Percentiles rank a stretch among this genome's conserved stretches.
Evolutionary conservation across 2,888 invertebrate species (phyloP).

Genomic region (Notodonta ziczac): DNA sequence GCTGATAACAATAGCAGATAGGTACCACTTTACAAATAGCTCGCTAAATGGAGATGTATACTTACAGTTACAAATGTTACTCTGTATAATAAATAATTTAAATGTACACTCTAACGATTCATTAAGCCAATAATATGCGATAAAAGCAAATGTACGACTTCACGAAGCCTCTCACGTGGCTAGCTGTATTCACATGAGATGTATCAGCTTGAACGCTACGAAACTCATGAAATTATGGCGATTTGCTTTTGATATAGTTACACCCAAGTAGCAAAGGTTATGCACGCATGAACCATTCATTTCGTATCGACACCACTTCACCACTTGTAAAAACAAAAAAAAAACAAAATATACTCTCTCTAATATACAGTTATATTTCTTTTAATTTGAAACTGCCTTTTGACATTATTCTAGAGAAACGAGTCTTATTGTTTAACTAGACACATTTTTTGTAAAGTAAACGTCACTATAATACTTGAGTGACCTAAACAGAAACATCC

Average conservation of each 20-base stretch:
- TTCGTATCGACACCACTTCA: neutral
- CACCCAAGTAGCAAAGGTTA: neutral
- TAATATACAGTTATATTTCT: neutral
- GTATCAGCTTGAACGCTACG: slow-evolving; percentile 37
- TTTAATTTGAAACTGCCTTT: neutral
- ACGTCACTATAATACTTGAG: no score
- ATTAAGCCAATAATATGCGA: slow-evolving; percentile 15
- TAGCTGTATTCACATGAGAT: slow-evolving; percentile 42
- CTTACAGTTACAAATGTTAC: no score
- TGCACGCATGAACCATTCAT: neutral
- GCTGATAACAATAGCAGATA: no score
- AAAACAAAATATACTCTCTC: no score
- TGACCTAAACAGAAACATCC: no score
- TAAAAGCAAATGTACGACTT: slow-evolving; percentile 36
- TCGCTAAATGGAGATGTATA: no score
- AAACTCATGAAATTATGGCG: slow-evolving; percentile 43
- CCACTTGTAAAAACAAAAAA: neutral
- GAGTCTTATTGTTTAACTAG: no score
- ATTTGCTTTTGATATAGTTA: slow-evolving; percentile 31
- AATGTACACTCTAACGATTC: no score
- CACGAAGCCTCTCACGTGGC: slow-evolving; percentile 26
- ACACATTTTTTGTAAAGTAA: no score
- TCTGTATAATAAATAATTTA: no score
- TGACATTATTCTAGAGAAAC: no score
- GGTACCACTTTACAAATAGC: no score